Evolutionary conservation across 2,113 vertebrate species (phyloP).

Genomic region (Indicator maculatus): DNA sequence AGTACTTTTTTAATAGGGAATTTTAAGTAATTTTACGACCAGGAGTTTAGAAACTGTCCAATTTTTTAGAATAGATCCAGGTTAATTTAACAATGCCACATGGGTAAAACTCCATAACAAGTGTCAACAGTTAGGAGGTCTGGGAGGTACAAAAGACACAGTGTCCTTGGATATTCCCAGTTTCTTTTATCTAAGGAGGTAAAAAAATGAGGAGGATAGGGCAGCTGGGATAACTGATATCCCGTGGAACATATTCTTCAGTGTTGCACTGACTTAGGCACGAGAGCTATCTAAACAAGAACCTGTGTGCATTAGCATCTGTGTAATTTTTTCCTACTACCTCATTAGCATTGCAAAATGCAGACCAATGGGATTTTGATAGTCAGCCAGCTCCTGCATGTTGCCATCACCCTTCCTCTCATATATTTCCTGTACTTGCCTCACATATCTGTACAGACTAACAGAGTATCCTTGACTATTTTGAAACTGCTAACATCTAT

Average conservation of each 20-base stretch:
- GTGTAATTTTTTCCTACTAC: neutral
- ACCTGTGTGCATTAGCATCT: constrained; percentile 1
- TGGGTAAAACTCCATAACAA: neutral
- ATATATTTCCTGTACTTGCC: neutral
- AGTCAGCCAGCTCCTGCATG: constrained; percentile 4
- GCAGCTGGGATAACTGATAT: neutral
- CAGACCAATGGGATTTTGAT: neutral
- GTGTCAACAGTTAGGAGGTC: neutral
- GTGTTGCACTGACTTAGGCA: neutral
- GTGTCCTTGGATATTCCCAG: neutral
- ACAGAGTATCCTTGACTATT: neutral
- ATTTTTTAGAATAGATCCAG: neutral
- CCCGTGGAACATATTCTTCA: neutral
- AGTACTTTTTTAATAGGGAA: neutral
- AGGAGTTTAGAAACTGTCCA: neutral
- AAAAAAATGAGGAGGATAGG: neutral
- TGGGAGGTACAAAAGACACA: neutral
- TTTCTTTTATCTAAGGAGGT: neutral
- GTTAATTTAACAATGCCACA: neutral
- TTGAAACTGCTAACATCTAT: neutral
- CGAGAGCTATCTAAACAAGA: neutral
- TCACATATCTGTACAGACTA: neutral
- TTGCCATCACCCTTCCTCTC: neutral
- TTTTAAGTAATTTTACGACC: neutral
- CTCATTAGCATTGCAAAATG: constrained; percentile 23